Conservation (phyloP, 2,113 vertebrate genomes). For the Coptodon rendalli region DNA sequence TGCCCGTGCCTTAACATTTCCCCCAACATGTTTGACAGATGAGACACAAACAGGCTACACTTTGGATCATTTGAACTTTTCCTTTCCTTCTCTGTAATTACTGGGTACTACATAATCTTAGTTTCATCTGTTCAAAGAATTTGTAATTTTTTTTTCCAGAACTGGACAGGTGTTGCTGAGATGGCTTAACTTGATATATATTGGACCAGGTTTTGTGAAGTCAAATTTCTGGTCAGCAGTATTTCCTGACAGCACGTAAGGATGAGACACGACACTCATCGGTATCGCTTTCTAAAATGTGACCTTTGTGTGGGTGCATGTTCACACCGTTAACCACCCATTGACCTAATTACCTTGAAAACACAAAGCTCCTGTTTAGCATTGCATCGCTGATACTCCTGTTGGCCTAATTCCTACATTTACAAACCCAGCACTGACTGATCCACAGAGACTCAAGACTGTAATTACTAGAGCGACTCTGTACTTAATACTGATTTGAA, state of each 20-base stretch:
- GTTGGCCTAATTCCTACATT: not conserved
- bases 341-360: conserved; percentile 52
- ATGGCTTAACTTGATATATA: not conserved
- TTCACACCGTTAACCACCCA: conserved; percentile 41
- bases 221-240: not conserved
- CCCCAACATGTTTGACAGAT: not conserved
- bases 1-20: not conserved
- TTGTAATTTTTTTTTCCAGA: rapidly evolving
- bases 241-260: not conserved
- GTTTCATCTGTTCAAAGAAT: not conserved
- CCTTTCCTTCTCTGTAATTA: not conserved
- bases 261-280: not conserved
- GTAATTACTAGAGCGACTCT: not conserved
- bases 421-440: not conserved
- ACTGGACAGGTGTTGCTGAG: not conserved
- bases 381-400: not conserved
- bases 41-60: not conserved
- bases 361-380: not conserved
- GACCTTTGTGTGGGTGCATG: conserved; percentile 9
- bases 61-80: not conserved
- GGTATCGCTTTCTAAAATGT: conserved; percentile 44
- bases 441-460: not conserved
- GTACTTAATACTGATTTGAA: not conserved
- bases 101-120: not conserved
- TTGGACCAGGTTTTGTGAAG: not conserved